These are phyloP conservation scores for Amiota minor DNA, from an alignment of 2,888 invertebrate species.

Conservation along the genomic window DNA sequence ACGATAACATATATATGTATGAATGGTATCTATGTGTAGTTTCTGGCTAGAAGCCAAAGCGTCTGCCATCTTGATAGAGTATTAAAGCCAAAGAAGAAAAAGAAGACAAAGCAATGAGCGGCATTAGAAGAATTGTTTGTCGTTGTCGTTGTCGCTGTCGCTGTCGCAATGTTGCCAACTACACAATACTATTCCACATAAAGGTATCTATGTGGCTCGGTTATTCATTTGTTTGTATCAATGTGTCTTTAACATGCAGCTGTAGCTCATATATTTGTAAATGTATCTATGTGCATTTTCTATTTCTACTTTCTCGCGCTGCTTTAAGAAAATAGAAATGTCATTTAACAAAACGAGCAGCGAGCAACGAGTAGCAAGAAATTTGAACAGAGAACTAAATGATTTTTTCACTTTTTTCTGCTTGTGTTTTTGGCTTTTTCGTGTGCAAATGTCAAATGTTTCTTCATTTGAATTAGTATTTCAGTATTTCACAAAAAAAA, in stretches of 20 bases:
- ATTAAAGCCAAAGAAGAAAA: slow-evolving; percentile 44
- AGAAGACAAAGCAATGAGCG: slow-evolving; percentile 45
- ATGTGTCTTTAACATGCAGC: slow-evolving; percentile 25
- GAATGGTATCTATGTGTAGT: slow-evolving; percentile 41
- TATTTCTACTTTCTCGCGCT: slow-evolving; percentile 24
- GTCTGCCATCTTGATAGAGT: slow-evolving; percentile 69
- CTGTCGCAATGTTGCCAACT: slow-evolving; percentile 41
- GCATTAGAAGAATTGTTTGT: slow-evolving; percentile 58
- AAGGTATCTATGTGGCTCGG: background rate
- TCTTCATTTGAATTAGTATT: slow-evolving; percentile 39
- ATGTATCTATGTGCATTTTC: slow-evolving; percentile 49
- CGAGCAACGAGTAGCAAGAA: slow-evolving; percentile 34
- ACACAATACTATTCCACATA: slow-evolving; percentile 19
- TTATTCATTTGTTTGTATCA: background rate
- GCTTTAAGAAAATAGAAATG: slow-evolving; percentile 59
- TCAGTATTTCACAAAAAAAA: slow-evolving; percentile 16
- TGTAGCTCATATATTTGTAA: slow-evolving; percentile 13
- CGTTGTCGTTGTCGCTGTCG: background rate
- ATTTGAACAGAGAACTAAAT: slow-evolving; percentile 14
- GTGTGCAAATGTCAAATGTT: slow-evolving; percentile 47
- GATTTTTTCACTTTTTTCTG: no score
- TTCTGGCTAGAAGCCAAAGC: slow-evolving; percentile 61
- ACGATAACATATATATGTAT: slow-evolving; percentile 49
- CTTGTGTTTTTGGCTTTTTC: background rate
- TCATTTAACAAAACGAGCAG: slow-evolving; percentile 51